A percentile compares a stretch with the other conserved stretches of the same genome.
Evolutionary conservation across 92 coral and sea anemone genomes (phyloP).

Genomic region (Micromussa lordhowensis): DNA sequence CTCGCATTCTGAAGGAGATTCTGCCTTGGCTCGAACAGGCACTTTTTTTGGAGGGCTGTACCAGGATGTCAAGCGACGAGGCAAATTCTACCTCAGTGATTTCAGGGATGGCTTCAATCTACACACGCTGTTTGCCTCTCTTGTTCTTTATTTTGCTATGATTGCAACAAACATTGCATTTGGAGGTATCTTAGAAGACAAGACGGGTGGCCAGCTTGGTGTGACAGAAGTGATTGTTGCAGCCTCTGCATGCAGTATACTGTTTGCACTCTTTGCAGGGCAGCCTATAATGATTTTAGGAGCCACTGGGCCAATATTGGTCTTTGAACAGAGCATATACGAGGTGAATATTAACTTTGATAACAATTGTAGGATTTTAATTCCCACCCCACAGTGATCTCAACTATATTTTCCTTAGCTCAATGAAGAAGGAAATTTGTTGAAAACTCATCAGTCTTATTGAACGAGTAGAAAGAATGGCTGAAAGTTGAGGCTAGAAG

Average conservation of each 20-base stretch:
- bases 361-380: too few relatives aligned
- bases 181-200: slow-evolving; percentile 92
- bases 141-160: slow-evolving; percentile 89
- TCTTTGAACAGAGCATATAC: slow-evolving; percentile 69
- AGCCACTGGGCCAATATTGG: slow-evolving; percentile 91
- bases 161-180: slow-evolving; percentile 97
- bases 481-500: too few relatives aligned
- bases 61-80: slow-evolving; percentile 84
- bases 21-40: slow-evolving; percentile 86
- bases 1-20: slow-evolving; percentile 74
- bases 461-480: too few relatives aligned
- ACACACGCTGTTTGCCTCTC: slow-evolving; percentile 76
- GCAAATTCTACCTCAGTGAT: slow-evolving; percentile 87
- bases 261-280: slow-evolving; percentile 91
- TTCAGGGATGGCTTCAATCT: slow-evolving; percentile 89
- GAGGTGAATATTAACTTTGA: slow-evolving; percentile 49
- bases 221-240: slow-evolving; percentile 90
- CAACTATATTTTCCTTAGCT: too few relatives aligned
- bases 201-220: slow-evolving; percentile 87
- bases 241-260: slow-evolving; percentile 84
- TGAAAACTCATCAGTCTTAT: too few relatives aligned
- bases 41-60: slow-evolving; percentile 87
- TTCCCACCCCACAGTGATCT: too few relatives aligned
- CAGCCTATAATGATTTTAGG: slow-evolving; percentile 96
- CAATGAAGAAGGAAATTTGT: too few relatives aligned